phyloP scores from a whole-genome alignment of 2,113 vertebrate species.

The Rousettus leschenaultii region DNA sequence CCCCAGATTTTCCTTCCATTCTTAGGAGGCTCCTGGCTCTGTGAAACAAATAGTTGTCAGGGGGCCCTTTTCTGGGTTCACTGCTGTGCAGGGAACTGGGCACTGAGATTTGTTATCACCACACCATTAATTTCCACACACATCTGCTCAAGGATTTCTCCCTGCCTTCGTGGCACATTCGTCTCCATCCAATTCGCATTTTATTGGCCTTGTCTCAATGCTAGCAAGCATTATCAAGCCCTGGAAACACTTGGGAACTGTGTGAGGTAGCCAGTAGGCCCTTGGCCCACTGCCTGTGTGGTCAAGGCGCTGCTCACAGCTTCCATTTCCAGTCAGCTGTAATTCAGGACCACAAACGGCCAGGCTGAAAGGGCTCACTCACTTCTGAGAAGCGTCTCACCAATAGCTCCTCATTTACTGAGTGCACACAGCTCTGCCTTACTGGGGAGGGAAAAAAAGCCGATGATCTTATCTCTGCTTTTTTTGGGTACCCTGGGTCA shows the following conservation, averaged over 20 bases:
- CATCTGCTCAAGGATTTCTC: conserved; percentile 78
- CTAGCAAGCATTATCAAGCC: conserved; percentile 56
- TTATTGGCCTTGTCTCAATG: conserved; percentile 75
- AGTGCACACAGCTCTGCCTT: background rate
- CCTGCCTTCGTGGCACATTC: conserved; percentile 71
- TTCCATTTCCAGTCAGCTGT: background rate
- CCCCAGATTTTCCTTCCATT: conserved; percentile 16
- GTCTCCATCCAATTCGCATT: conserved; percentile 80
- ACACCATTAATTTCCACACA: conserved; percentile 79
- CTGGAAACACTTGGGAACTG: conserved; percentile 69
- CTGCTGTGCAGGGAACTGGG: conserved; percentile 46
- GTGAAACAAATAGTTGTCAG: conserved; percentile 33
- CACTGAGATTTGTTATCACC: conserved; percentile 74
- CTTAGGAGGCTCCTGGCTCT: background rate
- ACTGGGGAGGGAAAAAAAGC: conserved; percentile 12
- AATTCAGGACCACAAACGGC: background rate
- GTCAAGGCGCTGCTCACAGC: background rate
- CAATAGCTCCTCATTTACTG: background rate
- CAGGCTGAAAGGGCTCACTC: background rate
- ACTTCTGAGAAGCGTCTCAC: background rate
- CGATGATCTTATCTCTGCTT: background rate
- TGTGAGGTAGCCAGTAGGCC: conserved; percentile 2
- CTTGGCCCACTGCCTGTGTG: background rate
- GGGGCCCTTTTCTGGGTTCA: conserved; percentile 38
- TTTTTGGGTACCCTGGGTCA: background rate